Conservation (phyloP, 2,113 vertebrate genomes). For the Rallus limicola region DNA sequence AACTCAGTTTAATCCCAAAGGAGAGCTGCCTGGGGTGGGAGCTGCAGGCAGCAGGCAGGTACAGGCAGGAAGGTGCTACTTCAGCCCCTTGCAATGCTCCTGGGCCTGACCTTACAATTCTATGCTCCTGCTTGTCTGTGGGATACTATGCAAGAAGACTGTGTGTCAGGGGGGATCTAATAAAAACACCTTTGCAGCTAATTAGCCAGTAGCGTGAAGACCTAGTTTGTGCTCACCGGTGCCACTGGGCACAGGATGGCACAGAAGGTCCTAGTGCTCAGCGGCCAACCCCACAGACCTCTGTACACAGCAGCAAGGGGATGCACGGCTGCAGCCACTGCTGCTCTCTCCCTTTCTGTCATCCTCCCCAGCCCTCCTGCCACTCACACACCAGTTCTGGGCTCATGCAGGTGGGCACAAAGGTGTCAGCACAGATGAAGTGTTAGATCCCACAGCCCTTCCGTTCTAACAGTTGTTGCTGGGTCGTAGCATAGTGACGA, state of each 20-base stretch:
- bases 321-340: fast-evolving
- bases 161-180: neutral
- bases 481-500: neutral
- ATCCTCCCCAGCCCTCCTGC: neutral
- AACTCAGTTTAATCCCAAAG: neutral
- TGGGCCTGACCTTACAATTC: no score
- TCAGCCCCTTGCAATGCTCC: fast-evolving
- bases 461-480: neutral
- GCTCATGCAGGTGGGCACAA: neutral
- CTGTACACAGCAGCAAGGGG: neutral
- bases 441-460: neutral
- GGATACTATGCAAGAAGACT: neutral
- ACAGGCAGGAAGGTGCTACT: neutral
- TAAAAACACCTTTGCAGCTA: neutral
- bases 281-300: neutral
- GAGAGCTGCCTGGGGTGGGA: neutral
- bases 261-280: fast-evolving
- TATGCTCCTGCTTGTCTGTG: neutral
- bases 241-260: fast-evolving
- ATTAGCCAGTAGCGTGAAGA: neutral
- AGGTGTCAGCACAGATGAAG: neutral
- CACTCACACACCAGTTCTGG: fast-evolving
- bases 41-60: neutral
- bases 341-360: neutral
- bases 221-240: neutral